Conservation (phyloP, 2,888 invertebrate genomes). For the Sphinx pinastri region DNA sequence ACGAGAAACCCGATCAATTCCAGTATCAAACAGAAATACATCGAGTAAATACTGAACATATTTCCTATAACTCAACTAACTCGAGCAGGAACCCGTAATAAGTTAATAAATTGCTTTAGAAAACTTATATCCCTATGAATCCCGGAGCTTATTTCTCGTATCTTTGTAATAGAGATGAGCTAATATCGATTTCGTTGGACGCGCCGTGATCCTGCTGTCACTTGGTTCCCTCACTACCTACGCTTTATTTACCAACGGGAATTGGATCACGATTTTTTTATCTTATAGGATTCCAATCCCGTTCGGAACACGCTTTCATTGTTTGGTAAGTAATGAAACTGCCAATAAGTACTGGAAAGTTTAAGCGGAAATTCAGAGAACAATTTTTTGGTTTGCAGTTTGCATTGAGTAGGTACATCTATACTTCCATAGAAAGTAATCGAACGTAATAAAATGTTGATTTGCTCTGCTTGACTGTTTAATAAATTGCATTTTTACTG, state of each 20-base stretch:
- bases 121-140: conserved; percentile 2
- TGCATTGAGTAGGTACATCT: no score
- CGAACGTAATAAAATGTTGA: no score
- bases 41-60: neutral
- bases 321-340: neutral
- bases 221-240: conserved; percentile 11
- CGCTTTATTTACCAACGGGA: conserved; percentile 15
- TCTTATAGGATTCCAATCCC: neutral
- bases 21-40: neutral
- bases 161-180: conserved; percentile 19
- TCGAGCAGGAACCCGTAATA: neutral
- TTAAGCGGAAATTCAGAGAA: neutral
- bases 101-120: neutral
- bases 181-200: conserved; percentile 10
- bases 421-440: no score
- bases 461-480: no score
- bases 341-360: neutral
- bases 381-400: no score
- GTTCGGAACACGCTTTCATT: neutral
- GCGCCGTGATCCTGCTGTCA: conserved; percentile 10
- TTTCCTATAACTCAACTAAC: neutral
- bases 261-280: conserved; percentile 8
- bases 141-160: conserved; percentile 2
- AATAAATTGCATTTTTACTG: no score
- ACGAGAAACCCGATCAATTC: no score